Conservation (phyloP, 2,888 invertebrate genomes). For the Dicranocentrus wangi region DNA sequence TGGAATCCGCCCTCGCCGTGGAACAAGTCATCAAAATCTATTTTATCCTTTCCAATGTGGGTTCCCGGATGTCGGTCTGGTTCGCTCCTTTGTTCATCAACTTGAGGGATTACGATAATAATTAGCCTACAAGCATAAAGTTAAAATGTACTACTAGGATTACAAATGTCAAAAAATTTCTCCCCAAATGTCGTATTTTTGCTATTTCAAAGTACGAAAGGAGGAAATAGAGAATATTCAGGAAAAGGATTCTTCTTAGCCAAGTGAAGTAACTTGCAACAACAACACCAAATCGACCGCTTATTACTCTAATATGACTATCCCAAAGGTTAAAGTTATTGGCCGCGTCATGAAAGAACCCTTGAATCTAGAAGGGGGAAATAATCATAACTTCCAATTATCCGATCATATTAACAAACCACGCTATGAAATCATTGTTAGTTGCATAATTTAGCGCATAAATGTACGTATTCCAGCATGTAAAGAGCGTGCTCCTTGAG, state of each 20-base stretch:
- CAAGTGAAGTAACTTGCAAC: constrained; percentile 51
- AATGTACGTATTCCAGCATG: constrained; percentile 15
- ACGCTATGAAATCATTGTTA: too few relatives aligned
- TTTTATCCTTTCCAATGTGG: too few relatives aligned
- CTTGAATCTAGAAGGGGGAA: constrained; percentile 8
- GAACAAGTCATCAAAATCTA: not conserved
- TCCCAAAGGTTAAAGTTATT: constrained; percentile 31
- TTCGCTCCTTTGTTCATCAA: not conserved
- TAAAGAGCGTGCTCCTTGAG: constrained; percentile 37
- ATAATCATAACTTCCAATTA: not conserved
- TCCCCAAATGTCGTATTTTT: too few relatives aligned
- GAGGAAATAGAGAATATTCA: constrained; percentile 28
- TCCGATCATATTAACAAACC: not conserved
- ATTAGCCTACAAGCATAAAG: constrained; percentile 2
- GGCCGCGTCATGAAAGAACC: constrained; percentile 17
- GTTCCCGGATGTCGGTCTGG: not conserved
- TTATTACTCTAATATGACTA: constrained; percentile 40
- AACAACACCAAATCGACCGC: constrained; percentile 36
- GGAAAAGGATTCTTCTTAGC: constrained; percentile 24
- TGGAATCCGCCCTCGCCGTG: constrained; percentile 37
- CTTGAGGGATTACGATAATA: constrained; percentile 28
- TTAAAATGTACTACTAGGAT: too few relatives aligned
- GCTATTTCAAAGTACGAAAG: constrained; percentile 11
- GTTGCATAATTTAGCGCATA: too few relatives aligned
- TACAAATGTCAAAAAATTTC: not conserved